Base-by-base conservation (phyloP, 2,888 invertebrate genomes). In the Carterocephalus palaemon region DNA sequence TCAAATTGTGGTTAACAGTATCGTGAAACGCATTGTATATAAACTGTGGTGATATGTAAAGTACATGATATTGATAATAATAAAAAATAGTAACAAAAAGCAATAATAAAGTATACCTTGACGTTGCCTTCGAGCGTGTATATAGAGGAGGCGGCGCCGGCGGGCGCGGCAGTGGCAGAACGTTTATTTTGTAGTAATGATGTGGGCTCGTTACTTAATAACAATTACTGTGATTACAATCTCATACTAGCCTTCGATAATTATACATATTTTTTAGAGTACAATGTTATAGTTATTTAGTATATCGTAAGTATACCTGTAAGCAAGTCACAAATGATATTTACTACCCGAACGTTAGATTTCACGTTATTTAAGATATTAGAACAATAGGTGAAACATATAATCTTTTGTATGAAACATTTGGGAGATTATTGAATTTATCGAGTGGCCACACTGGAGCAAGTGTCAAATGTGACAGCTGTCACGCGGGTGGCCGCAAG, bases 261-360 rank as follows among this genome's bases (percentile, higher is more conserved):
- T 85, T 84, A 85, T 85, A 85, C 85, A 85, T 85, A 85, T 85
- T 84, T 85, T 86, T 84, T 84, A 85, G 85, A 85, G 85, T 85
- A 86, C 84, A 85, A 86, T 85, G 83, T 86, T 85, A 85, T 81
- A 82, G 83, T 83, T 83, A 84, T 83, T 80, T 85, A 84, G 82
- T 84, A 76, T 77, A 76, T 70, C 60, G 68, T 84, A 84, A 83
- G 82, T 61, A 61, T 77, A 80, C 60, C 72, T 65, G 61, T 85
- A 86, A 85, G 84, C 70, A 77, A 82, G 76, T 84, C 85, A 85
- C 86, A 85, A 83, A 77, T 48, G 75, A 85, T 85, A 85, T 86
- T 85, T 85, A 84, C 84, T 81, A 82, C 77, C 78, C 73, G 66
- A 71, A 70, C 64, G 62, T 74, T 82, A 84, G 81, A 70, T 62